Conservation (phyloP, 2,113 vertebrate species). For the Alethe castanea region DNA sequence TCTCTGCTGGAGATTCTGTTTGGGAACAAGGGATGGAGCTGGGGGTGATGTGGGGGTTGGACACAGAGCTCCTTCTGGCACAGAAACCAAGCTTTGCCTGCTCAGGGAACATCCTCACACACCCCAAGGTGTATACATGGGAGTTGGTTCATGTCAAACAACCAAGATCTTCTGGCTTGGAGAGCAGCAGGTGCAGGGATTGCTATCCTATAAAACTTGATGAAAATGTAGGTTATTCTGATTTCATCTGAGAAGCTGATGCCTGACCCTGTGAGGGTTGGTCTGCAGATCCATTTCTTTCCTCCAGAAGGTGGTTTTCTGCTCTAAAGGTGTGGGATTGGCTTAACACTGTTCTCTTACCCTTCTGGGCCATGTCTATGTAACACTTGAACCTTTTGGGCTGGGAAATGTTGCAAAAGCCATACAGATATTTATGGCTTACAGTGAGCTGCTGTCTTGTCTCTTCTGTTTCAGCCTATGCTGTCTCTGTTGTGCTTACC, state of each 20-base stretch:
- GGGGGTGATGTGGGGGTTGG: neutral
- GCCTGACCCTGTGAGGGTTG: neutral
- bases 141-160: neutral
- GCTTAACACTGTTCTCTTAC: neutral
- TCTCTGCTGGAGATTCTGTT: neutral
- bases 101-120: neutral
- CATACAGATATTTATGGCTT: neutral
- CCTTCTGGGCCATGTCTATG: neutral
- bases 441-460: neutral
- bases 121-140: neutral
- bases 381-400: neutral
- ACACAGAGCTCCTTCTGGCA: neutral
- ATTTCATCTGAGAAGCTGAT: neutral
- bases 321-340: rapidly evolving
- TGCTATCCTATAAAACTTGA: neutral
- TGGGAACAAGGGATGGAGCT: neutral
- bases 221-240: neutral
- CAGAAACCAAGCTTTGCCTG: neutral
- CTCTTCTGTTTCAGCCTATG: neutral
- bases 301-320: neutral
- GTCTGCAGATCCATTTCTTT: neutral
- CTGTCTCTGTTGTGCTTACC: neutral
- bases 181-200: neutral
- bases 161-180: neutral
- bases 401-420: neutral